phyloP scores from a whole-genome alignment of 2,888 invertebrate genomes.

The Endomychus coccineus region DNA sequence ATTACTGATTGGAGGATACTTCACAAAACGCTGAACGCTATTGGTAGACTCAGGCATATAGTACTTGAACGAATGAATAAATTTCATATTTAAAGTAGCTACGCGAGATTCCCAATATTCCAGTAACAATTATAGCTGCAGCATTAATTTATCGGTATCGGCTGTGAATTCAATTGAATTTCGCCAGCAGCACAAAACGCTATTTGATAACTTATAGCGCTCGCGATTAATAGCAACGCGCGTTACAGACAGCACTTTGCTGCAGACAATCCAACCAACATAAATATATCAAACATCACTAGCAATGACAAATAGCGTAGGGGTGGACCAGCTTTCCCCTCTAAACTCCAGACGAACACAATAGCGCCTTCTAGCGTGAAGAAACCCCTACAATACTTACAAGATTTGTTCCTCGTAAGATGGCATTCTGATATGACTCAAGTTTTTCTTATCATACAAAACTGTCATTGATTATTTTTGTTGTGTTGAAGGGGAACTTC shows the following conservation, averaged over 20 bases:
- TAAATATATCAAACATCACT: slow-evolving; percentile 43
- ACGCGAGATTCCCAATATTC: too few relatives aligned
- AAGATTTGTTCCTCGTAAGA: slow-evolving; percentile 41
- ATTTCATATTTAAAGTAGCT: too few relatives aligned
- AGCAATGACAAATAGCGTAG: slow-evolving; percentile 41
- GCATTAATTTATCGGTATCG: too few relatives aligned
- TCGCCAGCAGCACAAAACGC: too few relatives aligned
- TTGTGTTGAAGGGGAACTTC: slow-evolving; percentile 13
- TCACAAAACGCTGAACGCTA: too few relatives aligned
- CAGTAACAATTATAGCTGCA: too few relatives aligned
- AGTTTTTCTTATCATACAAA: slow-evolving; percentile 25
- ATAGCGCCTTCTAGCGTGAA: slow-evolving; percentile 19
- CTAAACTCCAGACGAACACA: slow-evolving; percentile 19
- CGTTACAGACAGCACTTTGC: slow-evolving; percentile 34
- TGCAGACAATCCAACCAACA: slow-evolving; percentile 39
- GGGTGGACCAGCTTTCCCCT: slow-evolving; percentile 26
- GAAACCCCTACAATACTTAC: slow-evolving; percentile 27
- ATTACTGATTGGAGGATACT: too few relatives aligned
- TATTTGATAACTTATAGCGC: slow-evolving; percentile 21
- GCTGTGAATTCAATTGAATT: too few relatives aligned
- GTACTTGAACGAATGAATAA: too few relatives aligned
- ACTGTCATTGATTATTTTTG: slow-evolving; percentile 23
- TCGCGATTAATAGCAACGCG: slow-evolving; percentile 35
- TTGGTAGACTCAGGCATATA: too few relatives aligned
- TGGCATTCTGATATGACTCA: slow-evolving; percentile 40